Conservation (phyloP, 1,140 invertebrate species). For the Heliconius hermathena region DNA sequence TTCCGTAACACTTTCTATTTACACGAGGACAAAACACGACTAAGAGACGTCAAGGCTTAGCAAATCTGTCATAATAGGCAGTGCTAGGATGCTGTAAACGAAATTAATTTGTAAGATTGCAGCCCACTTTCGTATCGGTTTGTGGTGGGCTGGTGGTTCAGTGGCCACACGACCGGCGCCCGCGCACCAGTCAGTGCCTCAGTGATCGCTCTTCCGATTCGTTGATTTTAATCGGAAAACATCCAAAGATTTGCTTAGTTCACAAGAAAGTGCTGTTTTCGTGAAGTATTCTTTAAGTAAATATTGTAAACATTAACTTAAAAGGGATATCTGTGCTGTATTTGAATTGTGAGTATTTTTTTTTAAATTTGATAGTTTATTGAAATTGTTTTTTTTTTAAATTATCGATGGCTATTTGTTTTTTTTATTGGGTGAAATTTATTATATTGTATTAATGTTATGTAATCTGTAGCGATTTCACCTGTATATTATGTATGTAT, state of each 20-base stretch:
- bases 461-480: background rate
- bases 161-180: slow-evolving; percentile 59
- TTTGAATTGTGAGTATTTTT: slow-evolving; percentile 24
- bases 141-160: slow-evolving; percentile 51
- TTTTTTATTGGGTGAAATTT: background rate
- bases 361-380: slow-evolving; percentile 4
- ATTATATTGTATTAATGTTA: background rate
- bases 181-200: slow-evolving; percentile 50
- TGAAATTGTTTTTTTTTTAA: background rate
- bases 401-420: background rate
- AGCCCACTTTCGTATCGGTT: slow-evolving; percentile 69
- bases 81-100: slow-evolving; percentile 63
- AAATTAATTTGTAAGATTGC: slow-evolving; percentile 58
- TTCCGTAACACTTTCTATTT: slow-evolving; percentile 34
- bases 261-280: slow-evolving; percentile 42
- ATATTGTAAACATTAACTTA: background rate
- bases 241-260: slow-evolving; percentile 35
- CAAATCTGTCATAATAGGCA: slow-evolving; percentile 55
- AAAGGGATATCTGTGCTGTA: background rate
- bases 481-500: background rate
- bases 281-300: slow-evolving; percentile 26
- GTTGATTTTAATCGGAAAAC: slow-evolving; percentile 35
- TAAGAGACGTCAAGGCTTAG: slow-evolving; percentile 20
- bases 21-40: slow-evolving; percentile 16
- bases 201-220: slow-evolving; percentile 38